A percentile compares a stretch with the other conserved stretches of the same genome.
Evolutionary conservation across 2,797 vertebrate species (phyloP).

Genomic region (Microctenopoma lineatum): DNA sequence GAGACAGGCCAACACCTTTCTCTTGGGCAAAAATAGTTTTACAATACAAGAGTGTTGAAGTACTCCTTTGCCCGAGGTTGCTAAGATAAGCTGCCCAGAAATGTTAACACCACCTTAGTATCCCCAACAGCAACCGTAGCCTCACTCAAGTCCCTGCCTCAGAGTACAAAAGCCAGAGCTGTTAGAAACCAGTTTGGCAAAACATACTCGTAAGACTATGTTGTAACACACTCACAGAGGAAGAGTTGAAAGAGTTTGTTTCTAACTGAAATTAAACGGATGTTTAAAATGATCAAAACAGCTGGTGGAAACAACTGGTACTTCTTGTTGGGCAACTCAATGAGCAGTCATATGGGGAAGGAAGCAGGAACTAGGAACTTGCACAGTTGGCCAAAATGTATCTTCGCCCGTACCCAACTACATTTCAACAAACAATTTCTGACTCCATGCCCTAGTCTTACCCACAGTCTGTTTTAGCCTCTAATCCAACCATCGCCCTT

Average conservation of each 20-base stretch:
- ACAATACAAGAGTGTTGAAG: slow-evolving; percentile 40
- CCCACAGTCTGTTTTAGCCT: background rate
- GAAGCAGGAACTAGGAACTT: slow-evolving; percentile 50
- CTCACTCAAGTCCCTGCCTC: slow-evolving; percentile 10
- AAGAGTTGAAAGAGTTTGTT: slow-evolving; percentile 17
- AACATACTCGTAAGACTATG: slow-evolving; percentile 19
- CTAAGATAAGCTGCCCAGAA: slow-evolving; percentile 45
- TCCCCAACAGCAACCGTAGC: background rate
- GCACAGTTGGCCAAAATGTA: slow-evolving; percentile 20
- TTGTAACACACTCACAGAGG: slow-evolving; percentile 35
- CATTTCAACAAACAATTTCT: background rate
- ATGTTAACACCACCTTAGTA: slow-evolving; percentile 28
- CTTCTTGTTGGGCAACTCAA: slow-evolving; percentile 47
- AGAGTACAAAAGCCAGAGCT: slow-evolving; percentile 18
- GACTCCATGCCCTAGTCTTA: background rate
- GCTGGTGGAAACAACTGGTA: slow-evolving; percentile 51
- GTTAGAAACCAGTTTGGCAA: slow-evolving; percentile 45
- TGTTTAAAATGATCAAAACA: slow-evolving; percentile 31
- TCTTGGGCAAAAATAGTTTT: slow-evolving; percentile 18
- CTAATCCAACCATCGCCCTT: slow-evolving; percentile 13
- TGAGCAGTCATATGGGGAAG: slow-evolving; percentile 38
- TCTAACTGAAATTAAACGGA: slow-evolving; percentile 29
- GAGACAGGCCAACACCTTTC: slow-evolving; percentile 15
- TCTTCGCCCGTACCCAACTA: slow-evolving; percentile 7
- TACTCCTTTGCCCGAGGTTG: slow-evolving; percentile 45